Percentiles rank a stretch among this genome's conserved stretches.
Conservation (phyloP, 2,797 vertebrate species). For the Xerus rutilus region DNA sequence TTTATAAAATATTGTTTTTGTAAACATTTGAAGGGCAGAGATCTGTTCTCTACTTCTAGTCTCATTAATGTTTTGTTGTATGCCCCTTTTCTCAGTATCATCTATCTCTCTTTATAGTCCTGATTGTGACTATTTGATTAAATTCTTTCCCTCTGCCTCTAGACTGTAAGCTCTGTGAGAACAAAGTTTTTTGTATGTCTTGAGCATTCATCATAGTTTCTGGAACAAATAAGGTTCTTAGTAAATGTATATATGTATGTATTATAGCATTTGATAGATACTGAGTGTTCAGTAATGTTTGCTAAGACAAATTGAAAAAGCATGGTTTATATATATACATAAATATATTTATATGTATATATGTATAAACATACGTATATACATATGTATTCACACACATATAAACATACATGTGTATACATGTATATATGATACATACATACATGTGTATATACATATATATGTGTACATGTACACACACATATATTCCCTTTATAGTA, state of each 20-base stretch:
- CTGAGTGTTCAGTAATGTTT: constrained; percentile 15
- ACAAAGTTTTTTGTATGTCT: not conserved
- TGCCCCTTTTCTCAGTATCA: not conserved
- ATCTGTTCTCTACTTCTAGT: not conserved
- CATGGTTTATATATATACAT: not conserved
- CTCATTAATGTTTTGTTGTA: not conserved
- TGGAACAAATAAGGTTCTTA: constrained; percentile 7
- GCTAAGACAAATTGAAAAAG: constrained; percentile 8
- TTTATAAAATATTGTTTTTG: constrained; percentile 25
- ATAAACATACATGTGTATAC: too few species aligned
- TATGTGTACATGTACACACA: too few species aligned
- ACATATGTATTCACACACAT: too few species aligned
- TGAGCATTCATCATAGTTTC: not conserved
- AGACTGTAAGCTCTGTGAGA: not conserved
- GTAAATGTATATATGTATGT: not conserved
- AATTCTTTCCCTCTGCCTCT: not conserved
- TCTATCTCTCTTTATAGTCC: not conserved
- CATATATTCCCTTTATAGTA: not conserved
- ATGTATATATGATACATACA: too few species aligned
- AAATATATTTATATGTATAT: too few species aligned
- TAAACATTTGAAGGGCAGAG: not conserved
- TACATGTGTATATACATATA: too few species aligned
- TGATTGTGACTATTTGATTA: not conserved
- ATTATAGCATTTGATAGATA: not conserved
- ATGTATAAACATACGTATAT: too few species aligned